These are phyloP conservation scores for Nomada lathburiana DNA, from an alignment of 2,888 invertebrate genomes.

Conservation along the genomic window DNA sequence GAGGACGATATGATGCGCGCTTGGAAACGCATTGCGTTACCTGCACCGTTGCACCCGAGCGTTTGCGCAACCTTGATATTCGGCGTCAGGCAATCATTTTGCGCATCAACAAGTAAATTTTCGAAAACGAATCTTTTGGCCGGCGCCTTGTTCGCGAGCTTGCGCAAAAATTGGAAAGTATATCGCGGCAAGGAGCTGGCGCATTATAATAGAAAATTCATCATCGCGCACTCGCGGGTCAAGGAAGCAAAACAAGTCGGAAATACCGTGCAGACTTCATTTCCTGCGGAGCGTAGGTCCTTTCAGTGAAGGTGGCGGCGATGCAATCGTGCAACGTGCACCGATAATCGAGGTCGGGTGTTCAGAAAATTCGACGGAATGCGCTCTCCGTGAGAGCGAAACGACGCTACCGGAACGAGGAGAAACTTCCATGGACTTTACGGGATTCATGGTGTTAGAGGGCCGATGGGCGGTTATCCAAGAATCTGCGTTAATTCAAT, in stretches of 20 bases:
- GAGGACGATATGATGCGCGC: constrained; percentile 5
- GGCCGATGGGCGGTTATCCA: not conserved
- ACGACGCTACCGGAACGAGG: constrained; percentile 39
- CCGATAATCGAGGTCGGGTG: constrained; percentile 34
- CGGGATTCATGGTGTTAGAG: constrained; percentile 16
- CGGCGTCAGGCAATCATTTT: not conserved
- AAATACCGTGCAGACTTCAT: constrained; percentile 20
- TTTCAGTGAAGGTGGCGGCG: constrained; percentile 11
- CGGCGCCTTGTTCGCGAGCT: not conserved
- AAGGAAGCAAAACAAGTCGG: not conserved
- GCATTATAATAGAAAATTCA: constrained; percentile 5
- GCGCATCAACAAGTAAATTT: no score
- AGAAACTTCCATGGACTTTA: constrained; percentile 30
- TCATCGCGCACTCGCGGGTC: not conserved
- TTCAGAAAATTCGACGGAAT: constrained; percentile 49
- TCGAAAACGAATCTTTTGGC: not conserved
- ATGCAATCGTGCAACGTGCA: constrained; percentile 17
- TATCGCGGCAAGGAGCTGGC: not conserved
- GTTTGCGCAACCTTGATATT: constrained; percentile 28
- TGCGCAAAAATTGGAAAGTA: constrained; percentile 12
- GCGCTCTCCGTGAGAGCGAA: constrained; percentile 22
- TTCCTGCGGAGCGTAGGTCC: constrained; percentile 25
- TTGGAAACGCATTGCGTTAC: not conserved
- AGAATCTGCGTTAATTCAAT: constrained; percentile 2
- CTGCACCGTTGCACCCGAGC: not conserved